Base-by-base conservation (phyloP, 2,797 vertebrate species). In the Hozukius guyotensis region DNA sequence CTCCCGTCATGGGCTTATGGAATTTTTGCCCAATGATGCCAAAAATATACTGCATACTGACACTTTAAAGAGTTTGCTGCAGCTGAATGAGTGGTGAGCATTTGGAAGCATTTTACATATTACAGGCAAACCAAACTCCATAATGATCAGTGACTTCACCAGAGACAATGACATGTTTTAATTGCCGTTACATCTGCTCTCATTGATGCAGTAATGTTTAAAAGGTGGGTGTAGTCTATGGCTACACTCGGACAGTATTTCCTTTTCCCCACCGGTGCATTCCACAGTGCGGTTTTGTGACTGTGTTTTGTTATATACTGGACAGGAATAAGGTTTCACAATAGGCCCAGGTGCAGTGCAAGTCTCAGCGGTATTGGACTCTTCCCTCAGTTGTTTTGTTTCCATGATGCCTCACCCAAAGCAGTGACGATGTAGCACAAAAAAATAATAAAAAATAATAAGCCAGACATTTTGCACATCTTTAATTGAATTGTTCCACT, bases 321-420 rank as follows among this genome's bases (percentile, higher is more conserved):
- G 27, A 62, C 57, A 85, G 74, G 75, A 86, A 84, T 73, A 56
- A n/a, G 36, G 65, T 77, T 80, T 87, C 67, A 85, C 78, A 87
- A 69, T 75, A 81, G 84, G 63, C 38, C 73, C 80, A 88, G 71
- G 56, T 88, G 78, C 67, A 79, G 46, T 11, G 29, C 24, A 77
- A 63, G 13, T 77, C 25, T 71, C 71, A 27, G 6, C 24, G 67
- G 57, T n/a, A 32, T 38, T 76, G 38, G 29, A 29, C 64, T 84
- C 12, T 69, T 84, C 62, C 60, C 57, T 53, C 11, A 7, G 27
- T 77, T 52, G n/a, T 73, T 83, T 74, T 72, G 16, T 69, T 76
- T 62, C 25, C n/a, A 29, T 56, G 6, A 27, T 69, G 59, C 13
- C 52, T n/a, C 49, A 56, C 46, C 36, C 8, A 12, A 31, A 64